Evolutionary conservation across 2,113 vertebrate species (phyloP), one percentile per base, ranked within the genome.

Genomic region (Tiliqua scincoides): DNA sequence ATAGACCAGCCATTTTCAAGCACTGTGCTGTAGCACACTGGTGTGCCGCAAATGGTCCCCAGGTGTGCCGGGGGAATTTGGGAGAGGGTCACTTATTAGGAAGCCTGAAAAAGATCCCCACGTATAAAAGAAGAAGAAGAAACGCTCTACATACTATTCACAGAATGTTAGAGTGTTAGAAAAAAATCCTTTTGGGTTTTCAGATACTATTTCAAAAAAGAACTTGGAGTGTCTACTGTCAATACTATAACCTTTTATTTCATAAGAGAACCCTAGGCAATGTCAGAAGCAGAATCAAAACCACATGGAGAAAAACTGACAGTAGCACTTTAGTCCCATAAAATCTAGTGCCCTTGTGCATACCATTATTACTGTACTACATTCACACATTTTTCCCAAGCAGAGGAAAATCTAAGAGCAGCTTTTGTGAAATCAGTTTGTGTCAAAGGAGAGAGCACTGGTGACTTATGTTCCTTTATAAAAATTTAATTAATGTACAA

Each of bases 401-500:
- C 57, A 23, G 82, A 62, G 23, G 57, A 83, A 74, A 74, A 83
- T 74, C 82, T 83, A 48, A 83, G 71, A 59, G 57, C 59, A 84
- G 20, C 18, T 23, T 84, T 74, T 63, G 37, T 59, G 62, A 83
- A 35, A 74, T 30, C 27, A 17, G 27, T 83, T 83, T 83, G 62
- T 27, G n/a, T 62, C 74, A 37, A 61, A 21, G 3, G 62, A 65
- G 62, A 48, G 70, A 48, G 57, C 71, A 74, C 57, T 84, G 59
- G 57, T 62, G 57, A 83, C 59, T 74, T 40, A 74, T 43, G 25
- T 37, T 74, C 57, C 72, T 48, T 74, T 48, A 75, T 74, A 48
- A 74, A 74, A 84, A 67, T 57, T 59, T 40, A 72, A 73, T 73
- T 83, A 83, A 83, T 73, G 61, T 83, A 30, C 68, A 72, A 59